phyloP scores from a whole-genome alignment of 2,888 invertebrate species.

The Lomographa bimaculata region DNA sequence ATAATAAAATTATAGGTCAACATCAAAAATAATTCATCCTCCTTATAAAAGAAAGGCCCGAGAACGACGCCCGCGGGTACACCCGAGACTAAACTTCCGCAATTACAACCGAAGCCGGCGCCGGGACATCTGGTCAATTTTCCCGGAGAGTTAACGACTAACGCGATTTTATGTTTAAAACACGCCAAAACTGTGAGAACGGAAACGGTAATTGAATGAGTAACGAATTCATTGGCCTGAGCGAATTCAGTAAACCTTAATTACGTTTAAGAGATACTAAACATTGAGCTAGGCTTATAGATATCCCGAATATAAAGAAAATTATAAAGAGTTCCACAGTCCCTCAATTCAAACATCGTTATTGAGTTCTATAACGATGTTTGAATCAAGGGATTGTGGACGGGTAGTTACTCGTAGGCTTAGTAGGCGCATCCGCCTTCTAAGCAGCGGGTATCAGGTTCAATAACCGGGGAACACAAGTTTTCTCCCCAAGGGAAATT shows the following conservation, averaged over 20 bases:
- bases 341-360: too few relatives aligned
- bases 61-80: constrained; percentile 32
- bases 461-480: too few relatives aligned
- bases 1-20: too few relatives aligned
- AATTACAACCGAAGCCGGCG: constrained; percentile 58
- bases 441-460: too few relatives aligned
- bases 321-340: too few relatives aligned
- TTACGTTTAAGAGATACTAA: background rate
- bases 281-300: too few relatives aligned
- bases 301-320: background rate
- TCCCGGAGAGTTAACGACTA: constrained; percentile 66
- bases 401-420: too few relatives aligned
- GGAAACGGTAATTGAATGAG: constrained; percentile 18
- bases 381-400: too few relatives aligned
- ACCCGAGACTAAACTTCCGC: constrained; percentile 55
- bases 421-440: too few relatives aligned
- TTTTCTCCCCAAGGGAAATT: too few relatives aligned
- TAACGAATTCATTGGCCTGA: constrained; percentile 10
- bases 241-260: constrained; percentile 4
- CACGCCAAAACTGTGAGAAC: constrained; percentile 20
- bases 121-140: constrained; percentile 53
- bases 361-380: too few relatives aligned
- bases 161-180: constrained; percentile 15
- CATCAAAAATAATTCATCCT: constrained; percentile 21
- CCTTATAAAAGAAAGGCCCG: constrained; percentile 34